phyloP scores from a whole-genome alignment of 2,113 vertebrate genomes.

The Epinephelus moara region DNA sequence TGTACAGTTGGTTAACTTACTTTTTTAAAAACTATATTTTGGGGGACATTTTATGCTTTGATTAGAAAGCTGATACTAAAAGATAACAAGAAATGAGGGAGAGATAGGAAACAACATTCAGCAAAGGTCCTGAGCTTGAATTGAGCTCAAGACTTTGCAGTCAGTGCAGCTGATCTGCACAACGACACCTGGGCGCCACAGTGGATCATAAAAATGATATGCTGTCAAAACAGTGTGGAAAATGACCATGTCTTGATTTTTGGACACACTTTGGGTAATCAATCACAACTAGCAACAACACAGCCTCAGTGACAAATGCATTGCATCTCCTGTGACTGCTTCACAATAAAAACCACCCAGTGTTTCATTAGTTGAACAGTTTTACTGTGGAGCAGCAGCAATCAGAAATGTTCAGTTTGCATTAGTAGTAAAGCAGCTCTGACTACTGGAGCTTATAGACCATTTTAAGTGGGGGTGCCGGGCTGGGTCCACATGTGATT shows the following conservation, averaged over 20 bases:
- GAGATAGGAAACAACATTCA: neutral
- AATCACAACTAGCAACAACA: too few species aligned
- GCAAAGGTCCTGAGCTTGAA: neutral
- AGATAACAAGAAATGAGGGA: neutral
- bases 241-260: neutral
- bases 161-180: too few species aligned
- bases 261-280: neutral
- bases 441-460: too few species aligned
- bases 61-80: neutral
- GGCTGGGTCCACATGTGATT: too few species aligned
- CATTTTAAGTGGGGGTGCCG: too few species aligned
- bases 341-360: neutral
- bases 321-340: neutral
- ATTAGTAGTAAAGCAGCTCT: too few species aligned
- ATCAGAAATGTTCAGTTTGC: neutral
- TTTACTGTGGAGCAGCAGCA: neutral
- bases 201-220: too few species aligned
- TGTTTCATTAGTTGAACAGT: neutral
- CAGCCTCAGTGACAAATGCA: neutral
- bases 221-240: neutral
- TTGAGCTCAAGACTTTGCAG: neutral
- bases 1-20: neutral
- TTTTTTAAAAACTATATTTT: neutral
- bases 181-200: too few species aligned
- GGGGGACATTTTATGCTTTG: neutral